Evolutionary conservation across 1,140 invertebrate species (phyloP).

Genomic region (Penaeus vannamei): DNA sequence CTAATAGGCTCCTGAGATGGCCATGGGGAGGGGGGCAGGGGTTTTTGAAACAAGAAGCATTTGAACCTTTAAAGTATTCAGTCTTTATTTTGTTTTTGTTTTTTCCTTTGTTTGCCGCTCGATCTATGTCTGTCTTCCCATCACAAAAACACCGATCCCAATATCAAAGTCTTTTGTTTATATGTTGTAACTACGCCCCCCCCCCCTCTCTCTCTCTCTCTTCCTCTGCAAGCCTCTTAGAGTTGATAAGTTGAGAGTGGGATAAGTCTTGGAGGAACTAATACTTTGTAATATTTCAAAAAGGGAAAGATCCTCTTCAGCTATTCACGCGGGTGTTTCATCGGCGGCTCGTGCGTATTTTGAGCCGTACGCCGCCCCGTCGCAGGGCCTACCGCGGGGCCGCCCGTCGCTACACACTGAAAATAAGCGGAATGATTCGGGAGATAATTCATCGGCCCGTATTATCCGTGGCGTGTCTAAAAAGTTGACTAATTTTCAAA

Average conservation of each 20-base stretch:
- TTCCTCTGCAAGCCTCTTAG: neutral
- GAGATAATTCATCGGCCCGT: constrained; percentile 53
- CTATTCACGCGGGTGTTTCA: constrained; percentile 6
- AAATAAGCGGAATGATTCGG: constrained; percentile 51
- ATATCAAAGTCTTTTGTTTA: too few species aligned
- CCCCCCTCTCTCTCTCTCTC: too few species aligned
- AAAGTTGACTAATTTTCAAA: constrained; percentile 62
- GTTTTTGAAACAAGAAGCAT: too few species aligned
- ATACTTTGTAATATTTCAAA: constrained; percentile 51
- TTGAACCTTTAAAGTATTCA: too few species aligned
- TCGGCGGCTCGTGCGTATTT: neutral
- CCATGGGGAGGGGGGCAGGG: too few species aligned
- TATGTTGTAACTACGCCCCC: too few species aligned
- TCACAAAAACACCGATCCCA: too few species aligned
- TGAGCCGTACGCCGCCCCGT: neutral
- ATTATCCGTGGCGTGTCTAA: constrained; percentile 60
- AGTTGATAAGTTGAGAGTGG: constrained; percentile 48
- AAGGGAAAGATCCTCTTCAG: neutral
- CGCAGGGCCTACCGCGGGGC: neutral
- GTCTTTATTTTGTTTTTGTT: too few species aligned
- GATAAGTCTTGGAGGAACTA: constrained; percentile 47
- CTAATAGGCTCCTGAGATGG: too few species aligned
- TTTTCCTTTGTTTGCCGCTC: too few species aligned
- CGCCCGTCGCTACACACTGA: constrained; percentile 37
- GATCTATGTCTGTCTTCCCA: too few species aligned